Percentiles rank a stretch among this genome's conserved stretches.
Evolutionary conservation across 2,113 vertebrate genomes (phyloP).

Genomic region (Ptychochromis oligacanthus): DNA sequence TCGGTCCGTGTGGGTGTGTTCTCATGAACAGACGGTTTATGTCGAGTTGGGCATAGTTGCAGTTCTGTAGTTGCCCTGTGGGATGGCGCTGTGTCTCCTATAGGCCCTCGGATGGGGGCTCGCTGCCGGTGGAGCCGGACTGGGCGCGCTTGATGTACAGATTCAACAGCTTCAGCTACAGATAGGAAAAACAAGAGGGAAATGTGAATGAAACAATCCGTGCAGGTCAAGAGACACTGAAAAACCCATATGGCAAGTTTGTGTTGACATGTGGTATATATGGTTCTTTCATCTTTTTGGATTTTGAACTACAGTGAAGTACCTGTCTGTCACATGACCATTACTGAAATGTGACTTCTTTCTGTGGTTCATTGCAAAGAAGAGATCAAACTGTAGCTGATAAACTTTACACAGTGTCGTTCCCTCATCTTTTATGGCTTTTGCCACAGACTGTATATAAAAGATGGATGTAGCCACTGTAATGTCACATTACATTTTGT

Average conservation of each 20-base stretch:
- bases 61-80: slow-evolving; percentile 62
- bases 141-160: slow-evolving; percentile 98
- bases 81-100: slow-evolving; percentile 70
- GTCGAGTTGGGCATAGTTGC: slow-evolving; percentile 58
- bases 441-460: not conserved
- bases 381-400: not conserved
- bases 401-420: not conserved
- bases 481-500: not conserved
- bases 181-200: slow-evolving; percentile 26
- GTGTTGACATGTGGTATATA: not conserved
- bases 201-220: not conserved
- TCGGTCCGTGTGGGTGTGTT: slow-evolving; percentile 46
- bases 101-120: slow-evolving; percentile 88
- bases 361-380: not conserved
- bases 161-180: slow-evolving; percentile 95
- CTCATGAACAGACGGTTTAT: slow-evolving; percentile 39
- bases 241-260: not conserved
- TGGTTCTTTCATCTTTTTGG: not conserved
- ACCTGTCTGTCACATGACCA: not conserved
- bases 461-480: not conserved
- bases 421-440: not conserved
- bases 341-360: not conserved
- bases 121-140: slow-evolving; percentile 87
- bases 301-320: too few relatives aligned
- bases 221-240: rapidly evolving